Conservation (phyloP, 2,888 invertebrate genomes). For the Norana najaformis region DNA sequence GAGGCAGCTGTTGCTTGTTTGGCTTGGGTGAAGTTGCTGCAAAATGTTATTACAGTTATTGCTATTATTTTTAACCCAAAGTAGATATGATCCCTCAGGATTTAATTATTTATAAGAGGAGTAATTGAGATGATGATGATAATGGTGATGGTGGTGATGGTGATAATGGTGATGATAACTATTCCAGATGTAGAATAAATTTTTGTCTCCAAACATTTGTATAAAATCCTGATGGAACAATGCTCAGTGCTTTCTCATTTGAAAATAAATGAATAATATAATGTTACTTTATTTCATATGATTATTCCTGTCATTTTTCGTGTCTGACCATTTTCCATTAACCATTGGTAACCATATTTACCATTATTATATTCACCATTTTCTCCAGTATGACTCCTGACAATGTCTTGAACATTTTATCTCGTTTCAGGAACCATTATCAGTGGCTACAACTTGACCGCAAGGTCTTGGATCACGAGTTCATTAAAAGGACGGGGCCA, state of each 20-base stretch:
- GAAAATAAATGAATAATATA: neutral
- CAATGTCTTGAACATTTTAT: neutral
- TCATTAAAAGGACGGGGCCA: constrained; percentile 59
- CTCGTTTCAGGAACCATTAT: constrained; percentile 59
- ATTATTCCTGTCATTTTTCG: too few species aligned
- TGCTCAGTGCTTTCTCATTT: neutral
- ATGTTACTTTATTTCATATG: too few species aligned
- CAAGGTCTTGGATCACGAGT: constrained; percentile 66
- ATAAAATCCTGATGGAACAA: neutral
- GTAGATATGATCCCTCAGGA: neutral
- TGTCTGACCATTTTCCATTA: too few species aligned
- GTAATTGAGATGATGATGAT: neutral
- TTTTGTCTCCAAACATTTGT: neutral
- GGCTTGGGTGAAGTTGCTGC: neutral
- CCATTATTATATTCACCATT: neutral
- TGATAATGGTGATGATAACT: neutral
- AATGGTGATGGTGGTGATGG: neutral
- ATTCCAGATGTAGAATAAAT: neutral
- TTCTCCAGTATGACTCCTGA: constrained; percentile 14
- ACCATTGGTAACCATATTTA: too few species aligned
- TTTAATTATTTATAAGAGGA: neutral
- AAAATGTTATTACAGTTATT: neutral
- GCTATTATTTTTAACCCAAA: neutral
- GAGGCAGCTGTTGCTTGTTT: neutral
- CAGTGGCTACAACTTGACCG: constrained; percentile 66